phyloP scores from a whole-genome alignment of 1,140 invertebrate genomes.

The Drosophila simulans region DNA sequence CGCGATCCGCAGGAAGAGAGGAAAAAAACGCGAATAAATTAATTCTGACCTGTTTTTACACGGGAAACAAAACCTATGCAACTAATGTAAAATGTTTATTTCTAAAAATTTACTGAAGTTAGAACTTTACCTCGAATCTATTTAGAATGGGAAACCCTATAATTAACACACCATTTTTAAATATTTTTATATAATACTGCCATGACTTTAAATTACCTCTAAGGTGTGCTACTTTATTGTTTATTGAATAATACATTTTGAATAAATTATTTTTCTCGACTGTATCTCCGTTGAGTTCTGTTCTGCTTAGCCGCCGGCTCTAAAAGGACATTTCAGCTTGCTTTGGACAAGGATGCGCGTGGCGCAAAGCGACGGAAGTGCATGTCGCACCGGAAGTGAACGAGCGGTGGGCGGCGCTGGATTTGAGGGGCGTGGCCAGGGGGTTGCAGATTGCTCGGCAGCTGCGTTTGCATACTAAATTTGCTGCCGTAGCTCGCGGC shows the following conservation, averaged over 20 bases:
- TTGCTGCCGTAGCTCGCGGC: slow-evolving; percentile 49
- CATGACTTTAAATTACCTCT: too few species aligned
- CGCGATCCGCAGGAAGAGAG: slow-evolving; percentile 37
- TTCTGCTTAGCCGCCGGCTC: slow-evolving; percentile 12
- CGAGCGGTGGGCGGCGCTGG: slow-evolving; percentile 2
- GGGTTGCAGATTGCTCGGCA: slow-evolving; percentile 28
- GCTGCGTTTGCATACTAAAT: slow-evolving; percentile 74
- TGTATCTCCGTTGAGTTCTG: slow-evolving; percentile 43
- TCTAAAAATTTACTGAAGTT: too few species aligned
- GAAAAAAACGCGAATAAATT: slow-evolving; percentile 75
- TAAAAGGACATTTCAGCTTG: slow-evolving; percentile 60
- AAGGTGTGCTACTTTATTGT: too few species aligned
- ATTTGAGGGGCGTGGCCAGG: background rate
- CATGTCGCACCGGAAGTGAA: slow-evolving; percentile 73
- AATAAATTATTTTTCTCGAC: background rate
- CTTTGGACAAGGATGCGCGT: slow-evolving; percentile 39
- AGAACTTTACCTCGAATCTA: too few species aligned
- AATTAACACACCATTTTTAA: too few species aligned
- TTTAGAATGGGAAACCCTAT: too few species aligned
- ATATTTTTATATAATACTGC: too few species aligned
- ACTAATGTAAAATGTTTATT: too few species aligned
- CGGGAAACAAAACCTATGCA: background rate
- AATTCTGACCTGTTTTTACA: slow-evolving; percentile 66
- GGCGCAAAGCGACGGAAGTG: slow-evolving; percentile 74
- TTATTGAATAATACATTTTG: too few species aligned